phyloP scores from a whole-genome alignment of 2,113 vertebrate species.

The Psittacula cyanocephala region DNA sequence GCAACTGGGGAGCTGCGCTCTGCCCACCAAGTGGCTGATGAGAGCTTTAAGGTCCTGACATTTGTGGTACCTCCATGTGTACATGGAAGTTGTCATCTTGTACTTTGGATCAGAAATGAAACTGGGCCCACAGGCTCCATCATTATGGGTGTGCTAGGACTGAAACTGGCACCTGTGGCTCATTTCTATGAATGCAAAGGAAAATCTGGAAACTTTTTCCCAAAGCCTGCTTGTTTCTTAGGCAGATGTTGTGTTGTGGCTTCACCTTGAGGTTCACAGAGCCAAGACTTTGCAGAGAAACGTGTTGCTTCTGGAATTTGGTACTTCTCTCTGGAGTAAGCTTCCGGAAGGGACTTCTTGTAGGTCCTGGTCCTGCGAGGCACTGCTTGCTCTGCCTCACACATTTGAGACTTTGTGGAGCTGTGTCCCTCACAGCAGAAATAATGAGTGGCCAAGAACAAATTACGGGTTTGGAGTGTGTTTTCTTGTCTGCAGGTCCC shows the following conservation, averaged over 20 bases:
- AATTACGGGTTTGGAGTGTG: not conserved
- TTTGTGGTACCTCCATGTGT: not conserved
- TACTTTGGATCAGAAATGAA: not conserved
- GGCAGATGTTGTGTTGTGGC: not conserved
- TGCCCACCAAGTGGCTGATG: not conserved
- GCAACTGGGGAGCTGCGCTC: not conserved
- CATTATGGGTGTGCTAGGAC: rapidly evolving
- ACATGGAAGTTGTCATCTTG: not conserved
- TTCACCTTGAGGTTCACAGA: not conserved
- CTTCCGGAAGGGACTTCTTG: not conserved
- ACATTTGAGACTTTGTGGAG: not conserved
- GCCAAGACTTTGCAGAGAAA: not conserved
- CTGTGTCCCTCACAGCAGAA: not conserved
- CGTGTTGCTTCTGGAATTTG: not conserved
- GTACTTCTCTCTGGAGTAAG: not conserved
- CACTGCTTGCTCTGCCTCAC: not conserved
- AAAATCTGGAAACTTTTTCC: not conserved
- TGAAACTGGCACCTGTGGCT: not conserved
- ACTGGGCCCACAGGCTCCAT: not conserved
- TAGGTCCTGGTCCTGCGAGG: not conserved
- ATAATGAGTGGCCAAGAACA: not conserved
- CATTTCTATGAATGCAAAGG: not conserved
- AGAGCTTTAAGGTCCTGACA: not conserved
- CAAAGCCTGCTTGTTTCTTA: not conserved
- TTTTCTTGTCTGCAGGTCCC: not conserved